These are phyloP conservation scores for Microplitis manilae DNA, from an alignment of 2,888 invertebrate genomes.

Conservation along the genomic window DNA sequence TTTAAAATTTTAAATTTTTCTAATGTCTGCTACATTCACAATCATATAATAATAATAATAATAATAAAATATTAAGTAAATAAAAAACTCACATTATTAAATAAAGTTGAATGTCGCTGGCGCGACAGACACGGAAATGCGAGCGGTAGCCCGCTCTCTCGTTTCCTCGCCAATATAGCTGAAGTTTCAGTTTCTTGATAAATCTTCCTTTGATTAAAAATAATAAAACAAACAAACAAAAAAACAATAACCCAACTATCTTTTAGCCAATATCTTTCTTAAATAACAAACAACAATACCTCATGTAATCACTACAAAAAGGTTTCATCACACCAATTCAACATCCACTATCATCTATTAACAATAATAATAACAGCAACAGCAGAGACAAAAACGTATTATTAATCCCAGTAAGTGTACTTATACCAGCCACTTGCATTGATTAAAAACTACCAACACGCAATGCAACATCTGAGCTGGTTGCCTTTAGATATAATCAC, in stretches of 20 bases:
- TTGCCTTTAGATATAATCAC: conserved; percentile 14
- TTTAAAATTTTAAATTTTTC: too few relatives aligned
- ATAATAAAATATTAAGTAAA: neutral
- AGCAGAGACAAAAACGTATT: neutral
- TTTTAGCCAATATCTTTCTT: neutral
- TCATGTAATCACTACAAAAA: neutral
- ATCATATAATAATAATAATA: neutral
- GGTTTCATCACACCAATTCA: neutral
- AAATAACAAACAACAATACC: neutral
- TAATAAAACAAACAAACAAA: conserved; percentile 22
- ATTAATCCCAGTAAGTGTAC: neutral
- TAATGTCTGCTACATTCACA: too few relatives aligned
- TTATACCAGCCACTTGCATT: conserved; percentile 16
- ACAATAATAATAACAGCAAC: neutral
- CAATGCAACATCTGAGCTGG: conserved; percentile 15
- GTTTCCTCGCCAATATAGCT: conserved; percentile 71
- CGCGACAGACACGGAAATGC: conserved; percentile 76
- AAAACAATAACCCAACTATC: conserved; percentile 15
- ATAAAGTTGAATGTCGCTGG: conserved; percentile 76
- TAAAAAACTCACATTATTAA: conserved; percentile 73
- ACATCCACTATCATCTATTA: conserved; percentile 1
- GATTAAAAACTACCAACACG: conserved; percentile 32
- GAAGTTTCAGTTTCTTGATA: conserved; percentile 58
- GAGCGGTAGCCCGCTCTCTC: conserved; percentile 74
- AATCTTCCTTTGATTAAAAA: conserved; percentile 42